Evolutionary conservation across 2,797 vertebrate species (phyloP).

Genomic region (Pristis pectinata): DNA sequence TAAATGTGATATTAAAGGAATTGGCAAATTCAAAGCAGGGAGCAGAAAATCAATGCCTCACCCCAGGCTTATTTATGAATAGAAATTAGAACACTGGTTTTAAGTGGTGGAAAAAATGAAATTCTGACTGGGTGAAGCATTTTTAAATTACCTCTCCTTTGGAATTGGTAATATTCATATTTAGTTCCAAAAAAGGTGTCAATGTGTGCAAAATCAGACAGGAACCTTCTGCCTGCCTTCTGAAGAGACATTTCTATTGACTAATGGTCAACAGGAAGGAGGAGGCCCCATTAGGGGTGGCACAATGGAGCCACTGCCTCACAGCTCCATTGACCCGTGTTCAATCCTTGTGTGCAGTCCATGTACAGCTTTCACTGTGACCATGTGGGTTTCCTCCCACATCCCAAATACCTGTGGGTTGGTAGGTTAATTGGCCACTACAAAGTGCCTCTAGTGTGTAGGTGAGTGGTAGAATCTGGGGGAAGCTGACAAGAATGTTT

Average conservation of each 20-base stretch:
- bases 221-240: not conserved
- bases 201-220: not conserved
- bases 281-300: not conserved
- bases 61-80: not conserved
- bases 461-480: too few species aligned
- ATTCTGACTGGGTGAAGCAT: not conserved
- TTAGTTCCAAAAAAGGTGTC: not conserved
- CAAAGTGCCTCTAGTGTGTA: too few species aligned
- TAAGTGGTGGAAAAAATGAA: too few species aligned
- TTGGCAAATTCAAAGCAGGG: not conserved
- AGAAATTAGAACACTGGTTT: not conserved
- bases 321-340: too few species aligned
- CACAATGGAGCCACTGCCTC: too few species aligned
- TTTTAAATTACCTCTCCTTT: not conserved
- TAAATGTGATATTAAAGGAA: not conserved
- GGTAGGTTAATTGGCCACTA: too few species aligned
- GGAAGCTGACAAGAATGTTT: too few species aligned
- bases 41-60: not conserved
- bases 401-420: too few species aligned
- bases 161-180: not conserved
- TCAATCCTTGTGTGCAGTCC: too few species aligned
- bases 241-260: not conserved
- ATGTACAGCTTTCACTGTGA: too few species aligned
- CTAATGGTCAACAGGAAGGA: not conserved
- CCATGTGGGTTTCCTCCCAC: too few species aligned